These are phyloP conservation scores for Sitophilus oryzae DNA, from an alignment of 1,140 invertebrate species.

Conservation along the genomic window DNA sequence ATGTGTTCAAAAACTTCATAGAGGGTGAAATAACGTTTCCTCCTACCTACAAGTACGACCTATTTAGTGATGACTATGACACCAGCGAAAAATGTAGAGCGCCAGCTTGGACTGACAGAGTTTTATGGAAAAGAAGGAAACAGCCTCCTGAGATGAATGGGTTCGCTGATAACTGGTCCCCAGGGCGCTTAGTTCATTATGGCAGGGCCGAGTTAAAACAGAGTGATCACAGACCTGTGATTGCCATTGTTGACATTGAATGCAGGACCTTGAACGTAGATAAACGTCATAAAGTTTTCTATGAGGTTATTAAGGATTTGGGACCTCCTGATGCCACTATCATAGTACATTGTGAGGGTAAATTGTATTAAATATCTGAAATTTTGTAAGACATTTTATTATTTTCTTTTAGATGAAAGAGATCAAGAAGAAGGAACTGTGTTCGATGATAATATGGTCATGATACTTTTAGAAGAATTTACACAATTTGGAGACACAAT, in stretches of 20 bases:
- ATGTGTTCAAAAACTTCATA: slow-evolving; percentile 91
- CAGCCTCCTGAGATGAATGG: slow-evolving; percentile 56
- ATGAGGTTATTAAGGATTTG: slow-evolving; percentile 76
- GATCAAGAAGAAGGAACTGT: slow-evolving; percentile 43
- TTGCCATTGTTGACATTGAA: slow-evolving; percentile 85
- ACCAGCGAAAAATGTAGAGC: slow-evolving; percentile 96
- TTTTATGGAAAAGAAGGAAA: slow-evolving; percentile 82
- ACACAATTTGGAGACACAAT: slow-evolving; percentile 78
- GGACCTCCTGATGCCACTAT: slow-evolving; percentile 96
- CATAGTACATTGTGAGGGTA: slow-evolving; percentile 57
- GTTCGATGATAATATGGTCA: slow-evolving; percentile 68
- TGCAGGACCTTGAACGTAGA: slow-evolving; percentile 70
- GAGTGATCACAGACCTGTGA: slow-evolving; percentile 94
- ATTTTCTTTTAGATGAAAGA: slow-evolving; percentile 24
- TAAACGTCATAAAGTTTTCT: slow-evolving; percentile 68
- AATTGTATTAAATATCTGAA: neutral
- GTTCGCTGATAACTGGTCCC: slow-evolving; percentile 36
- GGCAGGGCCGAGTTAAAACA: slow-evolving; percentile 92
- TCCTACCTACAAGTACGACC: slow-evolving; percentile 98
- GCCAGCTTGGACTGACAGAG: slow-evolving; percentile 96
- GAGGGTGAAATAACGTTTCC: slow-evolving; percentile 91
- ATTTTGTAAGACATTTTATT: slow-evolving; percentile 18
- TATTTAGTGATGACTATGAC: slow-evolving; percentile 98
- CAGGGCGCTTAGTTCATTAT: slow-evolving; percentile 82
- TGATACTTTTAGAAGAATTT: slow-evolving; percentile 63